phyloP scores from a whole-genome alignment of 2,797 vertebrate genomes.

The Hemitrygon akajei region DNA sequence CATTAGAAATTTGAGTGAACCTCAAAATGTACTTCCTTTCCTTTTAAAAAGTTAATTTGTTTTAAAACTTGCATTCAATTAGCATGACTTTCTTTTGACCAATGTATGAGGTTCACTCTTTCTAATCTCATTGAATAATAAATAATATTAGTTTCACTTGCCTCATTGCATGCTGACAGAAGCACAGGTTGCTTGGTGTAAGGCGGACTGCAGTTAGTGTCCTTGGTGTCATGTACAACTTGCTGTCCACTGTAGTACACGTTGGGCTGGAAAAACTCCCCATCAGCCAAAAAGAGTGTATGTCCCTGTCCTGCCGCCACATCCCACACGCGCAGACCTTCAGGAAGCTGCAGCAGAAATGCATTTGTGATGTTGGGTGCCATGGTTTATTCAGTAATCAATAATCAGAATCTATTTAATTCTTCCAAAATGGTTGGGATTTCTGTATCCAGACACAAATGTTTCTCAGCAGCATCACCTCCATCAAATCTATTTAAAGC shows the following conservation, averaged over 20 bases:
- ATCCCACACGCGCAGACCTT: constrained; percentile 77
- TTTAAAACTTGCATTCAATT: background rate
- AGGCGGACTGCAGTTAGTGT: constrained; percentile 52
- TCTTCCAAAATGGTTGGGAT: background rate
- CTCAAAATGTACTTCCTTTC: no score
- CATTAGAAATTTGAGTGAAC: no score
- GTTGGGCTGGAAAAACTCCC: constrained; percentile 84
- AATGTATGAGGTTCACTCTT: background rate
- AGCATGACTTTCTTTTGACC: background rate
- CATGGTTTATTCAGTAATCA: background rate
- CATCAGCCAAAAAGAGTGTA: constrained; percentile 82
- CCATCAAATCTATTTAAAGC: background rate
- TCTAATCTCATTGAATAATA: background rate
- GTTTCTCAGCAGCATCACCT: background rate
- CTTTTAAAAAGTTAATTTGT: no score
- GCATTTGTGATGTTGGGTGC: background rate
- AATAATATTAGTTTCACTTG: constrained; percentile 51
- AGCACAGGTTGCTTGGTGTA: constrained; percentile 70
- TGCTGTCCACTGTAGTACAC: constrained; percentile 85
- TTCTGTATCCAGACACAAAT: background rate
- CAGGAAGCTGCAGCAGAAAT: constrained; percentile 62
- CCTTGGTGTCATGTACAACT: constrained; percentile 51
- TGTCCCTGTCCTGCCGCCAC: constrained; percentile 75
- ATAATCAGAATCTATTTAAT: background rate
- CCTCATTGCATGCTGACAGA: constrained; percentile 78